These are phyloP conservation scores for Ptilorrhoa leucosticta DNA, from an alignment of 2,113 vertebrate genomes.

Conservation along the genomic window DNA sequence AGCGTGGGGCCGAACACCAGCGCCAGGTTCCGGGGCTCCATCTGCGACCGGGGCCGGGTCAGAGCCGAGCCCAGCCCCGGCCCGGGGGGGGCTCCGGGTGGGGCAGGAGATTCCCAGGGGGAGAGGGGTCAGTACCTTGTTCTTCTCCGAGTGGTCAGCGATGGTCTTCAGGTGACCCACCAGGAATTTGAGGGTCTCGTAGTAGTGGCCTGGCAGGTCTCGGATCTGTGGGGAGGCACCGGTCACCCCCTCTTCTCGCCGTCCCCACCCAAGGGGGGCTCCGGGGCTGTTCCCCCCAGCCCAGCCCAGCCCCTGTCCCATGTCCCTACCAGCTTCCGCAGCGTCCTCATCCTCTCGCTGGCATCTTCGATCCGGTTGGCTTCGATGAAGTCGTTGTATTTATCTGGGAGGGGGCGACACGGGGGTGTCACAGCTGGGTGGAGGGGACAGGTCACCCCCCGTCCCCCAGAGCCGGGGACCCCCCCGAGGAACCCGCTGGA, in stretches of 20 bases:
- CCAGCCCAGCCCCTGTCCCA: not conserved
- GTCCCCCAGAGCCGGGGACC: not conserved
- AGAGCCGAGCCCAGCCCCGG: not conserved
- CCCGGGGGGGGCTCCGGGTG: rapidly evolving
- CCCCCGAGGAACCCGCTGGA: rapidly evolving
- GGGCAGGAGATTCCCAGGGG: not conserved
- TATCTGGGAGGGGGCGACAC: conserved; percentile 72
- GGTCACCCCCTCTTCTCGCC: not conserved
- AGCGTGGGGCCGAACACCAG: conserved; percentile 94
- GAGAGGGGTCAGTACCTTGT: conserved; percentile 76
- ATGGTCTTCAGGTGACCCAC: conserved; percentile 92
- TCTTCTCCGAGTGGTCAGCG: conserved; percentile 90
- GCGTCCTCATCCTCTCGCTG: conserved; percentile 88
- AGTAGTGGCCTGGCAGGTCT: conserved; percentile 92
- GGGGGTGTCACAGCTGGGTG: not conserved
- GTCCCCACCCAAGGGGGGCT: not conserved
- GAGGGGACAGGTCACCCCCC: not conserved
- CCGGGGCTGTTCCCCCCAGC: not conserved
- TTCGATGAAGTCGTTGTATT: conserved; percentile 96
- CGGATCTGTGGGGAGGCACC: conserved; percentile 75
- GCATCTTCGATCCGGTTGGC: conserved; percentile 90
- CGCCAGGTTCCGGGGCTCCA: conserved; percentile 95
- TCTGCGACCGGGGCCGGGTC: conserved; percentile 63
- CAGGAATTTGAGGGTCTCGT: conserved; percentile 93
- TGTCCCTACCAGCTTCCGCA: conserved; percentile 86